Conservation (phyloP, 2,888 invertebrate species). For the Minunthozetes semirufus region DNA sequence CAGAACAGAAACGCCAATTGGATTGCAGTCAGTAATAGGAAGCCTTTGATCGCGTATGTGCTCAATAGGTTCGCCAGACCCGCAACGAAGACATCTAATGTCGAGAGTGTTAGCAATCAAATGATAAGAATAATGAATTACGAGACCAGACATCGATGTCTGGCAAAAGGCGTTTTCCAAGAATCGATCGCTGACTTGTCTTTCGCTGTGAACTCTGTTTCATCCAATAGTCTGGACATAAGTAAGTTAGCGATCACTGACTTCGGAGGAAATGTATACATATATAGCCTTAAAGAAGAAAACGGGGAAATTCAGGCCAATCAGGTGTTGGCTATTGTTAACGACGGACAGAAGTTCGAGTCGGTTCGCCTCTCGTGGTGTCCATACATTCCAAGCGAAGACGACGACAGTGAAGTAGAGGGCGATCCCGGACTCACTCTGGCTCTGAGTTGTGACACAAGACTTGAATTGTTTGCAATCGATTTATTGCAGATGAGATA, state of each 20-base stretch:
- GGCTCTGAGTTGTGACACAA: constrained; percentile 17
- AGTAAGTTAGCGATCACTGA: constrained; percentile 26
- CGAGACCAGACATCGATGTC: constrained; percentile 10
- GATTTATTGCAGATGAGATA: not conserved
- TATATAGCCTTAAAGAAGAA: constrained; percentile 16
- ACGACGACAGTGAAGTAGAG: constrained; percentile 22
- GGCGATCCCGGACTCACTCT: constrained; percentile 30
- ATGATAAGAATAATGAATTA: constrained; percentile 32
- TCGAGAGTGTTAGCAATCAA: constrained; percentile 21
- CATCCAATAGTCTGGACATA: constrained; percentile 6
- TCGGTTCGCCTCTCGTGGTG: constrained; percentile 29
- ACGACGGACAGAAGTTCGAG: constrained; percentile 1
- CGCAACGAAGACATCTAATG: not conserved
- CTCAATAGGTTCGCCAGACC: not conserved
- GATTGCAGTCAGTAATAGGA: constrained; percentile 26
- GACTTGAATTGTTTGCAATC: constrained; percentile 27
- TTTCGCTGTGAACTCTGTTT: constrained; percentile 25
- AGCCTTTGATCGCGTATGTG: constrained; percentile 34
- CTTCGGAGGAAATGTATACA: constrained; percentile 26
- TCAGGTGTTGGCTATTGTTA: constrained; percentile 23
- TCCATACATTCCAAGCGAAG: constrained; percentile 27
- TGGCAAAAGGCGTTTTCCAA: constrained; percentile 14
- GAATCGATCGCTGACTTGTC: constrained; percentile 27
- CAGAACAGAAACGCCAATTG: constrained; percentile 12
- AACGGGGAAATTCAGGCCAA: not conserved